Evolutionary conservation across 1,140 invertebrate genomes (phyloP), one percentile per base, ranked within the genome.

Genomic region (Carposina sasakii): DNA sequence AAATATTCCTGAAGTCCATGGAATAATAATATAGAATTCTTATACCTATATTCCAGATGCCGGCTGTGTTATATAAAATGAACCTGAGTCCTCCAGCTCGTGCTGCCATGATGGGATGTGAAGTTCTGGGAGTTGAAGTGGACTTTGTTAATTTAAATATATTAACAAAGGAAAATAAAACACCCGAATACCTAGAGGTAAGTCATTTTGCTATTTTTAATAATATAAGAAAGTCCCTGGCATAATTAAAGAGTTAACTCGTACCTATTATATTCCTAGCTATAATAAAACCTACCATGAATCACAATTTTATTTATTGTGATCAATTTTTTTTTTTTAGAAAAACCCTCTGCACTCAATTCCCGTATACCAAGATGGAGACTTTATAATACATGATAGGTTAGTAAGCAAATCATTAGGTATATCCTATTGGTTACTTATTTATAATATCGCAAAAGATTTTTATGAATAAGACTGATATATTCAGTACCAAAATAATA

Each of bases 351-450:
- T 67, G 10, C 66, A 71, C 33, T 60, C 66, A 0, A 20, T 74
- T 4, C 71, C 71, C n/a, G 46, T 66, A 12, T 41, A 70, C 1
- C 55, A 61, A 45, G 71, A 74, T 46, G 68, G 44, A 1, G 62
- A 71, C 19, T 37, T 74, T 0, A 51, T 54, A 19, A 36, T 75
- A 12, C 56, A 61, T 33, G 67, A 75, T 33, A 75, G 69, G 69
- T 72, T 40, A 26, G 49, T 48, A 34, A 28, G n/a, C 21, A 41
- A 12, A 42, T 41, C 12, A 5, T n/a, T 20, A n/a, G n/a, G n/a
- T n/a, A n/a, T n/a, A n/a, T n/a, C n/a, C n/a, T n/a, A n/a, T n/a
- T n/a, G n/a, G n/a, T n/a, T n/a, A n/a, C n/a, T n/a, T n/a, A n/a
- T n/a, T n/a, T n/a, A n/a, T n/a, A n/a, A n/a, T n/a, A n/a, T n/a